Evolutionary conservation across 2,888 invertebrate species (phyloP), one percentile per base, ranked within the genome.

Genomic region (Emmelina monodactyla): DNA sequence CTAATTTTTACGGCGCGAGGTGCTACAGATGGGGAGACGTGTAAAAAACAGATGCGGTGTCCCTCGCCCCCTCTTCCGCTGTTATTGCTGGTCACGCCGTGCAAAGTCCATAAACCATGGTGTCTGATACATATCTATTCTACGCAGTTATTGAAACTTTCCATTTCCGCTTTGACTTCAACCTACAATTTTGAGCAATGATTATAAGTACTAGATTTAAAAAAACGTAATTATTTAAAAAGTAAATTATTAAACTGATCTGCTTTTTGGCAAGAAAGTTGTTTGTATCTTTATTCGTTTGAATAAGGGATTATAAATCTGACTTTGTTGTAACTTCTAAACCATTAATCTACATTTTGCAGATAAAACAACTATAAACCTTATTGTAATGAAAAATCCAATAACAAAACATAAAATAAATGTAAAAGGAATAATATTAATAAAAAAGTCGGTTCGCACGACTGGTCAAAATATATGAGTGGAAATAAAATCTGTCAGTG

Each of bases 41-140:
- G 78, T 79, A 85, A 85, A 85, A 84, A 84, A 81, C 85, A 85
- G 83, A 83, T 84, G 84, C 75, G 75, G 59, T 62, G 45, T 53
- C 49, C 53, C 55, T 51, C 50, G 49, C 10, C 14, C 10, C 14
- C 60, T 60, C 57, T 72, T n/a, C n/a, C n/a, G 63, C 76, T 71
- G 72, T 63, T 59, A 63, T 60, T 68, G 70, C 67, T 65, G 62
- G 63, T 60, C 51, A 52, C 55, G 48, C 55, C 63, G 56, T 73
- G 69, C 71, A 72, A 69, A 62, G 62, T 58, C 70, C 68, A 73
- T 75, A 76, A 76, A 73, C 60, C 56, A 59, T 52, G 49, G 33
- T 15, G 14, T 40, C 28, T 31, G 58, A 61, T 62, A 60, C 60
- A 57, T 57, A 63, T 60, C 61, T n/a, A n/a, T n/a, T n/a, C n/a